These are phyloP conservation scores for Sitodiplosis mosellana DNA, from an alignment of 1,140 invertebrate species.

Conservation along the genomic window DNA sequence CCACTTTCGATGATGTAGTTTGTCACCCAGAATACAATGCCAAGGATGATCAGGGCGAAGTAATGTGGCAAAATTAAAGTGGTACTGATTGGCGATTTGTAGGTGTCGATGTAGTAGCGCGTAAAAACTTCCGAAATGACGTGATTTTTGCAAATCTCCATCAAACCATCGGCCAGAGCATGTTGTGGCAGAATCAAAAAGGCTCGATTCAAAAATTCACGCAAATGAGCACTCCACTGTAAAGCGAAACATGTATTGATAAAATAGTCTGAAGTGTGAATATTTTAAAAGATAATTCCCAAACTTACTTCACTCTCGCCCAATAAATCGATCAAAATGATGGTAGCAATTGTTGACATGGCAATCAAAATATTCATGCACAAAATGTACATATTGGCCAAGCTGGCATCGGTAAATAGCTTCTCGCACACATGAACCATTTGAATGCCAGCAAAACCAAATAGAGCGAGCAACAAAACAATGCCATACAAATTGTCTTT, in stretches of 20 bases:
- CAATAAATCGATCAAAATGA: constrained; percentile 41
- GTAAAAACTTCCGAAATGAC: constrained; percentile 32
- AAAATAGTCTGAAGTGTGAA: neutral
- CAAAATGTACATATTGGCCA: constrained; percentile 45
- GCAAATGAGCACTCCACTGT: constrained; percentile 11
- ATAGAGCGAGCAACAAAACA: constrained; percentile 34
- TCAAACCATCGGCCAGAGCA: constrained; percentile 36
- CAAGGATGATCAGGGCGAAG: constrained; percentile 28
- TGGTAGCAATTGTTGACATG: constrained; percentile 32
- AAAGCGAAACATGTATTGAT: neutral
- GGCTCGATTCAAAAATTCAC: constrained; percentile 36
- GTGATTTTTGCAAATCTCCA: constrained; percentile 44
- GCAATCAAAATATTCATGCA: constrained; percentile 42
- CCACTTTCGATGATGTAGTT: constrained; percentile 37
- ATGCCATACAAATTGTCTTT: constrained; percentile 39
- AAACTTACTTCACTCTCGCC: constrained; percentile 30
- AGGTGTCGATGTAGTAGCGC: constrained; percentile 45
- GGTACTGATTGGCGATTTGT: constrained; percentile 35
- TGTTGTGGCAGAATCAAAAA: constrained; percentile 44
- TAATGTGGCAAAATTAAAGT: constrained; percentile 34
- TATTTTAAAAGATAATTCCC: neutral
- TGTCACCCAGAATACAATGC: constrained; percentile 27
- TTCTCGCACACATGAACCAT: constrained; percentile 38
- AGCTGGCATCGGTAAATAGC: constrained; percentile 36
- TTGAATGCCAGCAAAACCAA: constrained; percentile 34